Base-by-base conservation (phyloP, 1,140 invertebrate genomes). In the Drosophila lini region DNA sequence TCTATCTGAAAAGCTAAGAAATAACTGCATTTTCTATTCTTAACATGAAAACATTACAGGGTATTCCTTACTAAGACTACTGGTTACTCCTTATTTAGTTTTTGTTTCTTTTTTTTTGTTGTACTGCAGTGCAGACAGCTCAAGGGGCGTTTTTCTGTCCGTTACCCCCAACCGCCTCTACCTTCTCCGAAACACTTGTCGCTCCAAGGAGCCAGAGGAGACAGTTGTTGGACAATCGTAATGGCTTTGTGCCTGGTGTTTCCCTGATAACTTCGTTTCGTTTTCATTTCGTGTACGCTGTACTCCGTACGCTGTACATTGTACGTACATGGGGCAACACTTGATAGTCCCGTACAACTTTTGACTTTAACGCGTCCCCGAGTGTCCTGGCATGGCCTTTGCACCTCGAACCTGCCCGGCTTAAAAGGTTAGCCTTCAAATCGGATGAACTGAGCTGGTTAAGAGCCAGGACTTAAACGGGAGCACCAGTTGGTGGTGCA, bases 221-320 rank as follows among this genome's bases (percentile, higher is more conserved):
- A 47, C 56, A 44, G 70, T 40, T 40, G 70, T 40, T 42, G 38
- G 64, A 88, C 69, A 78, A 60, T 56, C 52, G 78, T 65, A 82
- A 82, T 83, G 77, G 79, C 65, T 73, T 48, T 85, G 83, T 75
- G 76, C 70, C 75, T 63, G 78, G 79, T 63, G 34, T 55, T 55
- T 77, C 52, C 63, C 47, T 69, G 83, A 85, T 88, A 85, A 82
- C 83, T 85, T 82, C 75, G 75, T 84, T 85, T 86, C 82, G 59
- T 84, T 84, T 85, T 76, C 85, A 81, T 76, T 55, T 55, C 36
- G 52, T 38, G 34, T 53, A 53, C 52, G 34, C 68, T 82, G 28
- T 0, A 50, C 25, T 64, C 22, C 25, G 45, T 53, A 50, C 25
- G 69, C 22, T 47, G 45, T 53, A 55, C 73, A 25, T 25, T 25